phyloP scores from a whole-genome alignment of 2,113 vertebrate species.

The Stigmatopora argus region DNA sequence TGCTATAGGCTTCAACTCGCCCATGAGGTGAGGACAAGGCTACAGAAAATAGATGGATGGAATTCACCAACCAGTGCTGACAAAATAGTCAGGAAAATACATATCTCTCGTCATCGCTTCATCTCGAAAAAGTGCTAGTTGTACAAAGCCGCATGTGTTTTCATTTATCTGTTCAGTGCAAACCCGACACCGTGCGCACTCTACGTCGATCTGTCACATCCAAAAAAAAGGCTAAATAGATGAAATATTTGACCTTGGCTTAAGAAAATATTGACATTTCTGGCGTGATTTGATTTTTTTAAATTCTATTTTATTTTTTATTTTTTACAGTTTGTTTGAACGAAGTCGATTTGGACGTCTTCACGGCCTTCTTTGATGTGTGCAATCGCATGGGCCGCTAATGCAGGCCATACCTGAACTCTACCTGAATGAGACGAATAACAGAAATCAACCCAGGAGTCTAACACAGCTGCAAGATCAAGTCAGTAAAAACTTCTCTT shows the following conservation, averaged over 20 bases:
- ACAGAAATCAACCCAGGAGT: slow-evolving; percentile 12
- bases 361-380: slow-evolving; percentile 44
- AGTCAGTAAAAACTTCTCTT: neutral
- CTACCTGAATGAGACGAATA: slow-evolving; percentile 43
- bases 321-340: slow-evolving; percentile 38
- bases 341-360: slow-evolving; percentile 28
- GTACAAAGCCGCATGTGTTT: slow-evolving; percentile 49
- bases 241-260: slow-evolving; percentile 60
- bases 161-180: slow-evolving; percentile 48
- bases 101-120: slow-evolving; percentile 32
- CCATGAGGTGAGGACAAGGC: neutral
- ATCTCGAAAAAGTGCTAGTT: slow-evolving; percentile 28
- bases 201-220: slow-evolving; percentile 47
- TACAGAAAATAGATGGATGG: neutral
- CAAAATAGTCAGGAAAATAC: slow-evolving; percentile 37
- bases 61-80: slow-evolving; percentile 24
- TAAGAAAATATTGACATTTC: slow-evolving; percentile 72
- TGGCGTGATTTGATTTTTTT: slow-evolving; percentile 43
- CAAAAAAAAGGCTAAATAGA: slow-evolving; percentile 52
- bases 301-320: slow-evolving; percentile 2
- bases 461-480: neutral
- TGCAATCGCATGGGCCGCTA: slow-evolving; percentile 30
- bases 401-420: slow-evolving; percentile 53
- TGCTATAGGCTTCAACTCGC: neutral
- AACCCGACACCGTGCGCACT: slow-evolving; percentile 34